Evolutionary conservation across 2,888 invertebrate genomes (phyloP), one percentile per base, ranked within the genome.

Genomic region (Oconnorella tubifera): DNA sequence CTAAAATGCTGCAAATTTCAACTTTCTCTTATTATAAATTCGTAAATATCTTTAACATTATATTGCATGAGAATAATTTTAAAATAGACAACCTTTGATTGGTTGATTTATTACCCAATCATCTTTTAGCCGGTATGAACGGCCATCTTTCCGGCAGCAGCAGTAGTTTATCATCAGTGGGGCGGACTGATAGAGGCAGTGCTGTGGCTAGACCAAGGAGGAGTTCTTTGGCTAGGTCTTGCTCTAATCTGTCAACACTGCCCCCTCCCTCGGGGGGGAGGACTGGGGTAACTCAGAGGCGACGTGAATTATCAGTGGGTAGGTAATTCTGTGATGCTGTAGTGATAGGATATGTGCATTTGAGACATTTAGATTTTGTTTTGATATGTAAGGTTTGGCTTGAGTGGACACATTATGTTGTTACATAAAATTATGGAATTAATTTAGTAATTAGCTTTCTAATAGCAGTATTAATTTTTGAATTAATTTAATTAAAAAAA

Each of bases 61-160:
- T n/a, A n/a, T n/a, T n/a, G n/a, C n/a, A n/a, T n/a, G n/a, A n/a
- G n/a, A n/a, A n/a, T n/a, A n/a, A n/a, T n/a, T n/a, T n/a, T n/a
- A n/a, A n/a, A n/a, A n/a, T n/a, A n/a, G n/a, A n/a, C n/a, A n/a
- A n/a, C n/a, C n/a, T n/a, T n/a, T n/a, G n/a, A n/a, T n/a, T n/a
- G n/a, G 40, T 40, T 40, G 10, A 10, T 40, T 10, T 40, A 19
- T 10, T 40, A 40, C 19, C 40, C 40, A 40, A 40, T 40, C 10
- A 40, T 19, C 40, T 40, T 59, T 25, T 27, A 48, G 28, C 59
- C 58, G 58, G 50, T 10, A 48, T 65, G 27, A 55, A 59, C 55
- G 32, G 55, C 27, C 59, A 50, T n/a, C 58, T 63, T n/a, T 65
- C 65, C 3, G 65, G 65, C 50, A 65, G 65, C 33, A 50, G 57